Base-by-base conservation (phyloP, 2,113 vertebrate genomes). In the Oxyruncus cristatus region DNA sequence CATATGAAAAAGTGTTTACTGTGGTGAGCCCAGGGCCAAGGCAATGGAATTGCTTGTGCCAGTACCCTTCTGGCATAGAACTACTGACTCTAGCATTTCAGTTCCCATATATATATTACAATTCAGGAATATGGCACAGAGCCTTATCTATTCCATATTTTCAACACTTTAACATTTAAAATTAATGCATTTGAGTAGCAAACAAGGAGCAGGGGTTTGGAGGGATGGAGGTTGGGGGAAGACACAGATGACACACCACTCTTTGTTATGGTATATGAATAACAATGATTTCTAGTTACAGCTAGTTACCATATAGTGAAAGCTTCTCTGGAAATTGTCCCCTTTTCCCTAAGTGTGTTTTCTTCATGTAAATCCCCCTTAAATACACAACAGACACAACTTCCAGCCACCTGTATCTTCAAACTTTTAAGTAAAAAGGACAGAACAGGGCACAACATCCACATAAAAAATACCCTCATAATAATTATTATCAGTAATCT, bases 401-500 rank as follows among this genome's bases (percentile, higher is more conserved):
- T 53, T 33, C 19, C 21, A 91, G 30, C 2, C 6, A 72, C 47
- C 28, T 28, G 11, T 1, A 7, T 37, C 42, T 61, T 92, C 17
- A 1, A 88, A 73, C 17, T 33, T 86, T 44, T 35, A 70, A 74
- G 56, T 55, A 41, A 91, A 63, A 93, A 41, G 20, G 14, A 73
- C 18, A 62, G 27, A 86, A 55, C 10, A 30, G 20, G 23, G 35
- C 8, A 30, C 21, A 84, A 71, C 11, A 62, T 15, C 12, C 4
- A 21, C 14, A 70, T 23, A 75, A 78, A 78, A 91, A 93, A 52
- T 4, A 86, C 0, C 6, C 12, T 37, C 22, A 59, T 78, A 65
- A 72, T 71, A 73, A 84, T 41, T 71, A 72, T 32, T 77, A 75
- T 71, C 73, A 85, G 62, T 55, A 55, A 87, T 74, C 92, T 68